phyloP scores from a whole-genome alignment of 2,797 vertebrate species.

The Pempheris klunzingeri region DNA sequence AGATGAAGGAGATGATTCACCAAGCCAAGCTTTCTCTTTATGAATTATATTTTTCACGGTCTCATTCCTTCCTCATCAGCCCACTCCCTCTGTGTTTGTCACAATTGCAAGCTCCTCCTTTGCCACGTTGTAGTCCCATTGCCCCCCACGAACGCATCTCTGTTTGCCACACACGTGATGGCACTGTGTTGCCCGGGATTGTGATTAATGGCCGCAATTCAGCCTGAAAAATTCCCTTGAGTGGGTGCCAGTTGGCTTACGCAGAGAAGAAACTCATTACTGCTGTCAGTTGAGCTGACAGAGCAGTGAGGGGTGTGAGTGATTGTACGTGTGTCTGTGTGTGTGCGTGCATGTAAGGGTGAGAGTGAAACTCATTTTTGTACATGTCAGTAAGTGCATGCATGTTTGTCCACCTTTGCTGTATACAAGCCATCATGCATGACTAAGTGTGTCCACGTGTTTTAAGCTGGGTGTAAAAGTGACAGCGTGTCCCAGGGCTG shows the following conservation, averaged over 20 bases:
- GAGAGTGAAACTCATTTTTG: constrained; percentile 61
- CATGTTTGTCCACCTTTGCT: constrained; percentile 57
- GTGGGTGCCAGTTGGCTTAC: constrained; percentile 89
- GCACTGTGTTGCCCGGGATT: constrained; percentile 87
- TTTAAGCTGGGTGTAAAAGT: constrained; percentile 56
- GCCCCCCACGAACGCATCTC: constrained; percentile 61
- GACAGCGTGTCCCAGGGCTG: constrained; percentile 54
- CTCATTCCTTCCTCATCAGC: constrained; percentile 26
- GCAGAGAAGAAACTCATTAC: constrained; percentile 89
- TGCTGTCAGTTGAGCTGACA: constrained; percentile 87
- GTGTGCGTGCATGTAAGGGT: constrained; percentile 3
- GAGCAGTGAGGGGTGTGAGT: constrained; percentile 75
- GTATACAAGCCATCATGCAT: constrained; percentile 56
- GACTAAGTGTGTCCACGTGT: constrained; percentile 64
- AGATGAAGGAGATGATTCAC: constrained; percentile 6
- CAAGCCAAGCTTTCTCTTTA: constrained; percentile 28
- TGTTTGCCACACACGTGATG: constrained; percentile 82
- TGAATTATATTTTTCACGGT: constrained; percentile 29
- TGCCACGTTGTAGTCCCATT: constrained; percentile 48
- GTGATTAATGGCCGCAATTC: constrained; percentile 92
- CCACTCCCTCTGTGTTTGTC: constrained; percentile 36
- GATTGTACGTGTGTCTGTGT: constrained; percentile 49
- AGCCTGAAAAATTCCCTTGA: constrained; percentile 90
- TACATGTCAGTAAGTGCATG: constrained; percentile 56
- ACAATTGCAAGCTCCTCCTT: constrained; percentile 50